Evolutionary conservation across 2,797 vertebrate species (phyloP), one percentile per base, ranked within the genome.

Genomic region (Sebastes iracundus): DNA sequence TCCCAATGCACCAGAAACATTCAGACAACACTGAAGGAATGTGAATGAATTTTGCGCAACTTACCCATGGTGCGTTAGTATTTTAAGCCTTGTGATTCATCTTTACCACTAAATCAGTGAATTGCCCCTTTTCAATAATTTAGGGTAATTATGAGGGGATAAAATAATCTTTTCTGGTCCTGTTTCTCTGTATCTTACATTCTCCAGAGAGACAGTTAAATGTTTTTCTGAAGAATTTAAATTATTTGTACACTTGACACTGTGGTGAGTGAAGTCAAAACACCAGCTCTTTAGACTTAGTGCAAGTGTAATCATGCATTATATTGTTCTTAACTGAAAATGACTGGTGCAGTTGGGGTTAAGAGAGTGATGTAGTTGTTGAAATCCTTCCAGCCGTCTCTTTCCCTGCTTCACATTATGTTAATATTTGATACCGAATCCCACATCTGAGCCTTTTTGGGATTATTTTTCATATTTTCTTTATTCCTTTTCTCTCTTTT

Each of bases 341-440:
- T 18, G 56, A 71, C 72, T 70, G 56, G 59, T 64, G 42, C 2
- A 27, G 53, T 61, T 22, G 18, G 18, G 22, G 62, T 77, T 74
- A 28, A 72, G 66, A 69, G 25, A 69, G n/a, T 52, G 42, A 78
- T 82, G 71, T 63, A 55, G 74, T 77, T 72, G 60, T 79, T 77
- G 65, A 73, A 88, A 77, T 53, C 52, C 58, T 66, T 74, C 67
- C 38, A 79, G 73, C 65, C 7, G 25, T 60, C 22, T 76, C 59
- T 77, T 35, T 80, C 23, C 78, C 63, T 72, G n/a, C 49, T 77
- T 78, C 68, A 74, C 16, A 71, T 79, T 72, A 63, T 83, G 73
- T 82, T 81, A 79, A 83, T 91, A 85, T 91, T 90, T 87, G 67
- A 88, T 83, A 64, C 56, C 55, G 61, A 79, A 63, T 85, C 62